Evolutionary conservation across 2,797 vertebrate genomes (phyloP).

Genomic region (Trachurus trachurus): DNA sequence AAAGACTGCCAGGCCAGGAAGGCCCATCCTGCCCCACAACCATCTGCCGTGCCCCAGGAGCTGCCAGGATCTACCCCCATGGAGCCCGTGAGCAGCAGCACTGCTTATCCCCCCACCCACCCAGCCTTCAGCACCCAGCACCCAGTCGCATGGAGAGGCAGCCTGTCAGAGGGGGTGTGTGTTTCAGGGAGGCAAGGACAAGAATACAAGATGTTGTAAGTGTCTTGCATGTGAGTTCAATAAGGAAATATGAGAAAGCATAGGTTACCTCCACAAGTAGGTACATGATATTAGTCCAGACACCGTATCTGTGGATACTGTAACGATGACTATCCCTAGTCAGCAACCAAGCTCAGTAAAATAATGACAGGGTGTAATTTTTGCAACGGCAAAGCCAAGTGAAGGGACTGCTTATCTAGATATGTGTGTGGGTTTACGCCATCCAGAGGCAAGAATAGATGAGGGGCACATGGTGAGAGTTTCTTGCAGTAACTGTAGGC

Average conservation of each 20-base stretch:
- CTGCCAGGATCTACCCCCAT: slow-evolving; percentile 77
- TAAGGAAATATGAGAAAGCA: background rate
- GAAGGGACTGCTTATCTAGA: slow-evolving; percentile 71
- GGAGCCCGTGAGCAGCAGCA: slow-evolving; percentile 54
- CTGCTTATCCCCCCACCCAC: slow-evolving; percentile 53
- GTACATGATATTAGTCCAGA: slow-evolving; percentile 22
- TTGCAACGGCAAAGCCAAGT: slow-evolving; percentile 65
- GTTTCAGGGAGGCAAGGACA: slow-evolving; percentile 29
- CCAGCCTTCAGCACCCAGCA: slow-evolving; percentile 52
- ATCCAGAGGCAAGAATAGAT: slow-evolving; percentile 77
- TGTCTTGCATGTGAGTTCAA: slow-evolving; percentile 5
- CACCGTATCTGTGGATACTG: slow-evolving; percentile 13
- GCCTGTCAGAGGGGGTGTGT: slow-evolving; percentile 58
- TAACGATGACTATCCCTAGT: slow-evolving; percentile 26
- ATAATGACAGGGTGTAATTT: slow-evolving; percentile 43
- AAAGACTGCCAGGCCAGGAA: slow-evolving; percentile 76
- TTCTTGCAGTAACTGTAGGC: slow-evolving; percentile 78
- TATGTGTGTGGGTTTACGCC: slow-evolving; percentile 57
- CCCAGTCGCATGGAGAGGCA: slow-evolving; percentile 62
- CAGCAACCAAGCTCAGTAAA: slow-evolving; percentile 18
- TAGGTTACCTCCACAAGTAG: slow-evolving; percentile 5
- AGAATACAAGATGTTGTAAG: slow-evolving; percentile 35
- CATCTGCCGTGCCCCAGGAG: slow-evolving; percentile 82
- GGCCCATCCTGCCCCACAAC: slow-evolving; percentile 71
- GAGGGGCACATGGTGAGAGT: slow-evolving; percentile 68